Base-by-base conservation (phyloP, 2,797 vertebrate species). In the Danio albolineatus region DNA sequence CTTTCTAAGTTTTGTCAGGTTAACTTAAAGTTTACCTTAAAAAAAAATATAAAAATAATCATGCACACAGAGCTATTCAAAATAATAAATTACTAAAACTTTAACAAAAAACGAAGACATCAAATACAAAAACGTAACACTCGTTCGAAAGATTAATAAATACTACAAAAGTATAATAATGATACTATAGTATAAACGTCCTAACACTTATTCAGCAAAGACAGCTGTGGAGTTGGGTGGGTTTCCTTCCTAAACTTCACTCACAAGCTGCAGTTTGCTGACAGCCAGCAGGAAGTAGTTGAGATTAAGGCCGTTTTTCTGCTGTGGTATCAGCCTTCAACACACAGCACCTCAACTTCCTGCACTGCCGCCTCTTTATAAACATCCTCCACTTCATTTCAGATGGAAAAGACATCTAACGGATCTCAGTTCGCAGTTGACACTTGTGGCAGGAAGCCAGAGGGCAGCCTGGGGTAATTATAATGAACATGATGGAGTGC, bases 241-340 rank as follows among this genome's bases (percentile, higher is more conserved):
- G 56, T 49, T 48, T 28, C 38, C 51, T 53, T 78, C 28, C 3
- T 36, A 14, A 13, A n/a, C 17, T 53, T 74, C 41, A 36, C 38
- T 43, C 7, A 38, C 17, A 59, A 48, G 49, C 53, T 60, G n/a
- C 38, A 38, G 61, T 60, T 64, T 69, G 74, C 70, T 10, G 48
- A 39, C 57, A 83, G 46, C 59, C 46, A 73, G 71, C 76, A 86
- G 85, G 83, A 86, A 80, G 85, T 83, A 82, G 67, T 80, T 86
- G 81, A 71, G 44, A 78, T 82, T 38, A 21, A 71, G 54, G 73
- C 57, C 78, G 80, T 70, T 59, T 53, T 7, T 41, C 57, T 53
- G 64, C 64, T 43, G 73, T 49, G 7, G 72, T 83, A 83, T 85
- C 85, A 82, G 73, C 39, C 64, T 48, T 13, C 54, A 72, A 46